Evolutionary conservation across 1,140 invertebrate species (phyloP).

Genomic region (Dendroctonus valens): DNA sequence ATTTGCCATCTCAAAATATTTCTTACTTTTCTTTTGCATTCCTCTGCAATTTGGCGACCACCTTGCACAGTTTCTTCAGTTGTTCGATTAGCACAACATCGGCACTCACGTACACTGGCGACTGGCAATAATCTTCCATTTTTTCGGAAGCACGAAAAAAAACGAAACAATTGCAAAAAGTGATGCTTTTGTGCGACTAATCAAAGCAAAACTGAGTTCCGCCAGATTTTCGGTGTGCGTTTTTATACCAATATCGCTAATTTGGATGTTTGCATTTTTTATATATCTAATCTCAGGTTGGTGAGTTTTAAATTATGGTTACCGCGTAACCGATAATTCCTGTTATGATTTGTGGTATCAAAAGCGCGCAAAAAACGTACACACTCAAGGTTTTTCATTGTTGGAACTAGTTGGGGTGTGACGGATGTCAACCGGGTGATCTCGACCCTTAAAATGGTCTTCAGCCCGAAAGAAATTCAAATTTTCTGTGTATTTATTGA

Average conservation of each 20-base stretch:
- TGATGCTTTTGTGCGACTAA: neutral
- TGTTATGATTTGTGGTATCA: too few species aligned
- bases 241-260: slow-evolving; percentile 18
- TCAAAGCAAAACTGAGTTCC: neutral
- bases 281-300: slow-evolving; percentile 11
- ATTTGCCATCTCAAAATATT: too few species aligned
- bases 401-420: too few species aligned
- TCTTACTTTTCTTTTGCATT: neutral
- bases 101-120: neutral
- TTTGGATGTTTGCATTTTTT: slow-evolving; percentile 20
- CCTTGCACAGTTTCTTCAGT: slow-evolving; percentile 23
- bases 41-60: slow-evolving; percentile 13
- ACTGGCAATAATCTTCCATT: slow-evolving; percentile 9
- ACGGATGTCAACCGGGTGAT: too few species aligned
- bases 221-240: neutral
- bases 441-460: too few species aligned
- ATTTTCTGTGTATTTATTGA: too few species aligned
- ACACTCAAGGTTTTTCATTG: too few species aligned
- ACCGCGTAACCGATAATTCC: too few species aligned
- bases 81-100: slow-evolving; percentile 14
- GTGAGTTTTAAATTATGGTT: too few species aligned
- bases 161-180: neutral
- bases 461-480: too few species aligned
- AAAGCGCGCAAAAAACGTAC: too few species aligned
- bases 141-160: neutral